Base-by-base conservation (phyloP, 2,113 vertebrate genomes). In the Clarias macrocephalus region DNA sequence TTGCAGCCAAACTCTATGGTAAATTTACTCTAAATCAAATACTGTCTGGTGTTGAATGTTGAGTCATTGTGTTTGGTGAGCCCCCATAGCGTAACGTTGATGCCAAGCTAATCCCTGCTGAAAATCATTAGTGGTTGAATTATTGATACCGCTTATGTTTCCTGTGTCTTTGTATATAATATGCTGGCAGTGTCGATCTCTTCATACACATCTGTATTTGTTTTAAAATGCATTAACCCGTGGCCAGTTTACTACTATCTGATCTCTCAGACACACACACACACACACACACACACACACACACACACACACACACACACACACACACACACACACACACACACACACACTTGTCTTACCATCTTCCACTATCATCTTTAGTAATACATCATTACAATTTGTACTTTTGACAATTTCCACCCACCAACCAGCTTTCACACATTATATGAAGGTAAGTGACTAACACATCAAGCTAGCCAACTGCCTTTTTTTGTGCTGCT, bases 51-150 rank as follows among this genome's bases (percentile, higher is more conserved):
- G 73, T 37, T 60, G 70, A 85, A 80, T 86, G 80, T 70, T 86
- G 84, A 86, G 80, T 89, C 72, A 86, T 83, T 42, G 70, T 88
- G 73, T 83, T 85, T 85, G 80, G 88, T 65, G 80, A 66, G 80
- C 88, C 84, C 88, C 88, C 63, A 52, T 79, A 30, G 73, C 21
- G 65, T 89, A 83, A 86, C 60, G 82, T 72, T 37, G 80, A 77
- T 3, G 80, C 86, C 91, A 90, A 86, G 87, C 79, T 87, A 91
- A 92, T 91, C 89, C 91, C 85, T 80, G 85, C 79, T 90, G 89
- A 90, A 90, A 90, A 92, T 91, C 80, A 82, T 89, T 91, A 92
- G 25, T 63, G 68, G 73, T 72, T 92, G 85, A 93, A 92, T 92
- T 91, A 93, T 93, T 91, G 85, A 88, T 88, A 85, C 21, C 59